Percentiles rank a stretch among this genome's conserved stretches.
Evolutionary conservation across 2,797 vertebrate species (phyloP).

Genomic region (Cirrhinus mrigala): DNA sequence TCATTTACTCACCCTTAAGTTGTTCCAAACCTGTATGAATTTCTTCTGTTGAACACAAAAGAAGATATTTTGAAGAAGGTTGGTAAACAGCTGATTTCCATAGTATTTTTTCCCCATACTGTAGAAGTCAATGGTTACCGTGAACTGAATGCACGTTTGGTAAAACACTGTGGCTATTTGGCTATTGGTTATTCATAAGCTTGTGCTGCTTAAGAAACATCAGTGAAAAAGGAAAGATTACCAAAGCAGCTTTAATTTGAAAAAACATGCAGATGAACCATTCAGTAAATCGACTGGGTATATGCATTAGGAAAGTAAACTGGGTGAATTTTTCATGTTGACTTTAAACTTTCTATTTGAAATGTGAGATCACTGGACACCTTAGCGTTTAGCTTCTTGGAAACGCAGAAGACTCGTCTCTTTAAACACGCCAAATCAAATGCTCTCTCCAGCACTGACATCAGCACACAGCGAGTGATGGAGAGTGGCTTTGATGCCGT

Average conservation of each 20-base stretch:
- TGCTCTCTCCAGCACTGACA: slow-evolving; percentile 60
- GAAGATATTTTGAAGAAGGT: background rate
- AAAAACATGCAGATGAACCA: background rate
- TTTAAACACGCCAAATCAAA: slow-evolving; percentile 62
- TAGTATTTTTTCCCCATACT: background rate
- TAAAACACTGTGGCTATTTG: background rate
- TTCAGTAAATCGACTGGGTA: background rate
- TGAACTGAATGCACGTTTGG: background rate
- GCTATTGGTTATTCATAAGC: background rate
- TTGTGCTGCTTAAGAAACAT: background rate
- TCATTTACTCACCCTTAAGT: background rate
- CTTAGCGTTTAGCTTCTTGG: slow-evolving; percentile 44
- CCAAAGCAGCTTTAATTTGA: background rate
- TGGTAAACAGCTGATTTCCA: background rate
- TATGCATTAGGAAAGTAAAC: background rate
- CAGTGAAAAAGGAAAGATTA: background rate
- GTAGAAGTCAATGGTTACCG: background rate
- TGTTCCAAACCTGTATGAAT: background rate
- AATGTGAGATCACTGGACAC: slow-evolving; percentile 47
- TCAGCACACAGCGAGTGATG: slow-evolving; percentile 59
- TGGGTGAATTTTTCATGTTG: background rate
- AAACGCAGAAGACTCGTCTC: slow-evolving; percentile 51
- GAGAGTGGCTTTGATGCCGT: slow-evolving; percentile 65
- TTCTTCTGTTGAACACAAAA: background rate
- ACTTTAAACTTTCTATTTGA: slow-evolving; percentile 52